Base-by-base conservation (phyloP, 2,797 vertebrate genomes). In the Leuciscus waleckii region DNA sequence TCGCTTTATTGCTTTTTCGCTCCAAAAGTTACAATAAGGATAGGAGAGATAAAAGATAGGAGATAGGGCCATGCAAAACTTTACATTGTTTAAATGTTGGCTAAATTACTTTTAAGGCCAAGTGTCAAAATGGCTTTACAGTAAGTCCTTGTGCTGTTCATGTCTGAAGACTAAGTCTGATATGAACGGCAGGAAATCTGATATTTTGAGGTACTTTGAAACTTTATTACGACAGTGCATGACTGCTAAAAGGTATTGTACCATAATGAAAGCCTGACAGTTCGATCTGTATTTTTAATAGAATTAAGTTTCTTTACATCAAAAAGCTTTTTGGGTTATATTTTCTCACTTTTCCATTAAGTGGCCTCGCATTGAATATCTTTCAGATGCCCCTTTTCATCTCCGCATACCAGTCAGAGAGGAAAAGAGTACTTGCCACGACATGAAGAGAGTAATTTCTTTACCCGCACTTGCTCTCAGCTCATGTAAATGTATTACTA, bases 301-400 rank as follows among this genome's bases (percentile, higher is more conserved):
- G 95, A 97, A 97, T 99, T 98, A 97, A 49, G 95, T 95, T 96
- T 97, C 95, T 96, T 96, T 97, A 98, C 98, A 98, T 97, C 96
- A 97, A 97, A 99, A 99, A 97, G 97, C 97, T 99, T 95, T 95
- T 96, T 95, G 92, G 87, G 87, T 91, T 90, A 85, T 89, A 96
- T 96, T 96, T 96, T 96, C 95, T 95, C 95, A 96, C 95, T 95
- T 95, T 93, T 93, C 96, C 95, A 96, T 96, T 97, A 97, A 96
- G 96, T 95, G 94, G 94, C 95, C 78, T 96, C 97, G 96, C 96
- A 97, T 97, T 97, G 95, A 97, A 97, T 97, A 97, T 97, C 96
- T 97, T 93, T 94, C 94, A 97, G 96, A 95, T 94, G 93, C 95
- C 91, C 88, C 96, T 89, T 97, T 96, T 95, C 95, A 93, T 94